Evolutionary conservation across 2,113 vertebrate species (phyloP), one percentile per base, ranked within the genome.

Genomic region (Erythrolamprus reginae): DNA sequence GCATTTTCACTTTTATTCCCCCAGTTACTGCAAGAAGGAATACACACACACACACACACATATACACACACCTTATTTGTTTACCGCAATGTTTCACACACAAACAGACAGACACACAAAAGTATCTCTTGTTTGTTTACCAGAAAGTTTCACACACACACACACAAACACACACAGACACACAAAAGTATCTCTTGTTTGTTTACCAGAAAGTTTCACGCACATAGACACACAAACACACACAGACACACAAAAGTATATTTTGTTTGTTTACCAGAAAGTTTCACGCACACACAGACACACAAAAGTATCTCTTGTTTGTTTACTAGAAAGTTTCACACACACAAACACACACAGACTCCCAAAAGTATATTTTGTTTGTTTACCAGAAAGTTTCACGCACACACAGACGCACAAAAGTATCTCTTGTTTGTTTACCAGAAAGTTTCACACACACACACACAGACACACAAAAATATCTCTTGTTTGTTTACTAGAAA

Each of bases 151-250:
- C n/a, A 1, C n/a, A n/a, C n/a, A 33, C 3, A n/a, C 58, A n/a
- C 1, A 6, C 0, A n/a, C 10, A 6, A 1, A 33, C 13, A 33
- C 45, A 45, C 45, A 45, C 3, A 45, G 3, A 45, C 45, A 45
- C 45, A 33, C 10, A n/a, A n/a, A n/a, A n/a, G n/a, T n/a, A n/a
- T n/a, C n/a, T 4, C 12, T 4, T 13, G 28, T 65, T 70, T 70
- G 13, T 70, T 65, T 33, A 58, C 28, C 61, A 33, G n/a, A n/a
- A 10, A 33, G 61, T n/a, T 70, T 6, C n/a, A 1, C n/a, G n/a
- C n/a, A n/a, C n/a, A 33, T 0, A 33, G 1, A n/a, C 58, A n/a
- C 1, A 6, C 0, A n/a, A 3, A 6, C 4, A 33, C 13, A 33
- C 45, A 45, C 45, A 45, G 45, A 45, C 45, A 45, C 45, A 45